Evolutionary conservation across 2,797 vertebrate species (phyloP).

Genomic region (Gadopsis bispinosus): DNA sequence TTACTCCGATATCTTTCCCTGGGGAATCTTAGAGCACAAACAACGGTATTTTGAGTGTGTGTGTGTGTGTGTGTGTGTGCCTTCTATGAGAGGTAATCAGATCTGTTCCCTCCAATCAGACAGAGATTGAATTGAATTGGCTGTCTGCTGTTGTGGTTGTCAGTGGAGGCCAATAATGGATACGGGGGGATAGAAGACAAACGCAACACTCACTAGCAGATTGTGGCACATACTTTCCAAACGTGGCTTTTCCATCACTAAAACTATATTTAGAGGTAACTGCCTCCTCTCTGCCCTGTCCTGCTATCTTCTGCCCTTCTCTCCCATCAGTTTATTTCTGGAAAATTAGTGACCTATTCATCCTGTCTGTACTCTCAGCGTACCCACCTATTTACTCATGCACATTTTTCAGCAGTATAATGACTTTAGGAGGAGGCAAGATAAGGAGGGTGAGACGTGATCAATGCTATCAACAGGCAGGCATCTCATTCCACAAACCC

Average conservation of each 20-base stretch:
- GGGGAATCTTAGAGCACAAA: constrained; percentile 74
- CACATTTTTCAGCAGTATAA: constrained; percentile 2
- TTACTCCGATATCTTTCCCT: constrained; percentile 76
- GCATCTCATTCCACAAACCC: constrained; percentile 13
- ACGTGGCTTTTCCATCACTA: constrained; percentile 30
- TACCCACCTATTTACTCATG: constrained; percentile 17
- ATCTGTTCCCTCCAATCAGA: constrained; percentile 78
- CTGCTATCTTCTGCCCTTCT: constrained; percentile 26
- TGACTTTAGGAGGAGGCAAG: constrained; percentile 2
- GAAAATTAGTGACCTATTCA: constrained; percentile 39
- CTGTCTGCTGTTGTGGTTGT: constrained; percentile 60
- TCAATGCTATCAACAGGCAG: constrained; percentile 18
- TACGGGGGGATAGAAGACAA: constrained; percentile 40
- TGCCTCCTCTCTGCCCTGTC: constrained; percentile 39
- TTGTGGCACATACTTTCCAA: constrained; percentile 40
- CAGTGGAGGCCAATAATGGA: constrained; percentile 52
- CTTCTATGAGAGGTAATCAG: constrained; percentile 72
- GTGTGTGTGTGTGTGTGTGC: constrained; percentile 34
- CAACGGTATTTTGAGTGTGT: constrained; percentile 61
- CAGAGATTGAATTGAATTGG: constrained; percentile 76
- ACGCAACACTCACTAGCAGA: constrained; percentile 36
- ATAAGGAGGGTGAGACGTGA: constrained; percentile 18
- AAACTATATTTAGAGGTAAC: constrained; percentile 66
- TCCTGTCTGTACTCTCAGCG: constrained; percentile 8
- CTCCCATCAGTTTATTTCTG: constrained; percentile 50